These are phyloP conservation scores for Coptotermes formosanus DNA, from an alignment of 1,140 invertebrate species.

Conservation along the genomic window DNA sequence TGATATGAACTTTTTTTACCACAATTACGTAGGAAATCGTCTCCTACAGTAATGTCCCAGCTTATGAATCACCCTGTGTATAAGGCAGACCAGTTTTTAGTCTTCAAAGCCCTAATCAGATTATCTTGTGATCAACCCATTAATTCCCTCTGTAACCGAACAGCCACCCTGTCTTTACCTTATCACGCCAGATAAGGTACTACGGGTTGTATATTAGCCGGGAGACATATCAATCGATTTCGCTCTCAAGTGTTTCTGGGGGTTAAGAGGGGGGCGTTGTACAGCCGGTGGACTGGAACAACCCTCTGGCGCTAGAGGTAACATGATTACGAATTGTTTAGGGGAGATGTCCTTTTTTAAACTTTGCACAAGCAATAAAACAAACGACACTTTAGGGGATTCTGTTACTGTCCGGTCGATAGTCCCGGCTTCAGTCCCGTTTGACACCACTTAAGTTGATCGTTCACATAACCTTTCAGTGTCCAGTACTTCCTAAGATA, in stretches of 20 bases:
- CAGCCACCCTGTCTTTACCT: neutral
- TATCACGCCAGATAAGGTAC: neutral
- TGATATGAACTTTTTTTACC: no score
- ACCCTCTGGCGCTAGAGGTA: neutral
- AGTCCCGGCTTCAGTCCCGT: no score
- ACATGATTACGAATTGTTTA: constrained; percentile 4
- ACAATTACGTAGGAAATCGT: no score
- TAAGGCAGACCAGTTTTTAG: no score
- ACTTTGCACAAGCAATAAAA: neutral
- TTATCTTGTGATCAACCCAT: no score
- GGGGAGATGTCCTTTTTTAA: neutral
- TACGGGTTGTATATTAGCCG: neutral
- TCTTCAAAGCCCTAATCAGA: no score
- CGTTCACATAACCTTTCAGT: no score
- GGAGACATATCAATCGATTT: constrained; percentile 11
- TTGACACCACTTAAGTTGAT: no score
- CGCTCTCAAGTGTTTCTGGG: neutral
- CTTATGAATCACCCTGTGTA: no score
- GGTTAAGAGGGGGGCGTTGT: neutral
- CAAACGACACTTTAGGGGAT: neutral
- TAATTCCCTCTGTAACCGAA: no score
- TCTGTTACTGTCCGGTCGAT: neutral
- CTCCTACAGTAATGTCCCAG: no score
- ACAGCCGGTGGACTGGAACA: neutral
- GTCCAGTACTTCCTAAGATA: no score